A percentile compares a stretch with the other conserved stretches of the same genome.
phyloP scores from a whole-genome alignment of 1,140 invertebrate genomes.

The Diabrotica virgifera region DNA sequence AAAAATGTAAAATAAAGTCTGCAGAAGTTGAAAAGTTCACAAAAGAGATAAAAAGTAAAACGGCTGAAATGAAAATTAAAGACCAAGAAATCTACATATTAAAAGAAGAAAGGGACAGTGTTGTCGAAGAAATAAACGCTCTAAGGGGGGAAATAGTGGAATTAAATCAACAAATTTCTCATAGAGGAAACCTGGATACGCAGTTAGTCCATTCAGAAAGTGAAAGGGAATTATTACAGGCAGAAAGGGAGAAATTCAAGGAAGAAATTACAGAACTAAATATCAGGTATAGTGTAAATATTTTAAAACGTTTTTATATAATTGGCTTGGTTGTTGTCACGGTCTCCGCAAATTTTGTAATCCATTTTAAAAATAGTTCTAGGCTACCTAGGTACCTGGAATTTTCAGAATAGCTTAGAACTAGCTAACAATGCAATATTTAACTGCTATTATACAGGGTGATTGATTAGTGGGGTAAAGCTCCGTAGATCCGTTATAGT shows the following conservation, averaged over 20 bases:
- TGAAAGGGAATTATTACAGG: slow-evolving; percentile 22
- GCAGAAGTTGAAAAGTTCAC: slow-evolving; percentile 17
- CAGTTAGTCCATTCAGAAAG: slow-evolving; percentile 21
- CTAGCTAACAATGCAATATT: too few species aligned
- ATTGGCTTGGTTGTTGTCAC: too few species aligned
- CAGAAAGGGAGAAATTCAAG: slow-evolving; percentile 25
- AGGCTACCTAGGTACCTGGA: too few species aligned
- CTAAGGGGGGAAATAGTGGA: slow-evolving; percentile 24
- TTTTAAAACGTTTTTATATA: too few species aligned
- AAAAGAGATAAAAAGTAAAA: slow-evolving; percentile 23
- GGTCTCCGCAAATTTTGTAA: too few species aligned
- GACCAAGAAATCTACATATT: slow-evolving; percentile 20
- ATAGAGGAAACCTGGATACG: not conserved
- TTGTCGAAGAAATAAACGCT: slow-evolving; percentile 8
- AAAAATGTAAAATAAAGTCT: slow-evolving; percentile 8
- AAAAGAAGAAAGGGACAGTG: slow-evolving; percentile 21
- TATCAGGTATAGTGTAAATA: slow-evolving; percentile 1
- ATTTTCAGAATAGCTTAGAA: too few species aligned
- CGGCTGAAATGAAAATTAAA: slow-evolving; percentile 18
- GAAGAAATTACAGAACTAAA: slow-evolving; percentile 29
- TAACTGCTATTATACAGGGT: too few species aligned
- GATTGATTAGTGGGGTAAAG: too few species aligned
- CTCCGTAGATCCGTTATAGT: too few species aligned
- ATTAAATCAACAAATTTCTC: slow-evolving; percentile 16
- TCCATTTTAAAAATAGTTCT: too few species aligned